Conservation (phyloP, 2,797 vertebrate species). For the Vireo griseus region DNA sequence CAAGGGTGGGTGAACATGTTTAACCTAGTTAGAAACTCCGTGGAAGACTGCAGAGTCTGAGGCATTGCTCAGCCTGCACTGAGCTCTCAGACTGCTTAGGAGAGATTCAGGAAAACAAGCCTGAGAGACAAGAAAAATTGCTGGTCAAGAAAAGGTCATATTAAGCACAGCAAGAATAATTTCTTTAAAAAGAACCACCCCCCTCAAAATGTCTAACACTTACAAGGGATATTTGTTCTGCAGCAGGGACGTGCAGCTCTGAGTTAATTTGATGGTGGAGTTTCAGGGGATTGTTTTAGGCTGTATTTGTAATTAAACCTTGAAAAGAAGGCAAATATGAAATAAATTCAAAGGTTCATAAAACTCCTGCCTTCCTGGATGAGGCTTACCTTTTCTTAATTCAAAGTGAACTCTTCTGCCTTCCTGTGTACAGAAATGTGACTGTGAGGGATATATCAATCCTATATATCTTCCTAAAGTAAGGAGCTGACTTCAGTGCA, state of each 20-base stretch:
- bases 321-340: neutral
- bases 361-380: neutral
- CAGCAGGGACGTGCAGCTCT: neutral
- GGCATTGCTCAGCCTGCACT: neutral
- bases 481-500: neutral
- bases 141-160: neutral
- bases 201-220: neutral
- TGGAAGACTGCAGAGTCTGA: neutral
- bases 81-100: neutral
- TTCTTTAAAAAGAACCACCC: neutral
- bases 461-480: neutral
- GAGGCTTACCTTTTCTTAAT: neutral
- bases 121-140: neutral
- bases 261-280: neutral
- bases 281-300: neutral
- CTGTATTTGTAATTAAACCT: neutral
- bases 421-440: neutral
- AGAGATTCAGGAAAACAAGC: neutral
- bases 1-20: constrained; percentile 18
- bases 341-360: neutral
- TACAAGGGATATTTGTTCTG: neutral
- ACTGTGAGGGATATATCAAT: neutral
- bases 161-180: neutral
- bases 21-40: constrained; percentile 27
- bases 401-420: neutral